Evolutionary conservation across 2,113 vertebrate genomes (phyloP).

Genomic region (Heliornis fulica): DNA sequence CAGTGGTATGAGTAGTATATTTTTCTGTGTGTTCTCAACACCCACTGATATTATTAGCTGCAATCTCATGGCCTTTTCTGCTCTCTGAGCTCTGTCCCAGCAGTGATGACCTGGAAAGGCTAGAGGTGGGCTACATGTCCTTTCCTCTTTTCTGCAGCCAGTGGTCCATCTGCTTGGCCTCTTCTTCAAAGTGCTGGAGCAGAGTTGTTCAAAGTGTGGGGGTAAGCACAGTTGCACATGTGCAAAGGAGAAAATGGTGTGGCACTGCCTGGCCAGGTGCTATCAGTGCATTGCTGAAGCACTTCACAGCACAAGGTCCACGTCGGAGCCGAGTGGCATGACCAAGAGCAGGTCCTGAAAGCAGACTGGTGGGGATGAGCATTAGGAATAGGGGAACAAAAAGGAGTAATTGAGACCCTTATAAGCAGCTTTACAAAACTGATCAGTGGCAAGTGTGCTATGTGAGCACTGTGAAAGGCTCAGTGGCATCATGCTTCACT

Average conservation of each 20-base stretch:
- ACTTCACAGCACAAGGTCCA: not conserved
- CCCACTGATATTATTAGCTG: not conserved
- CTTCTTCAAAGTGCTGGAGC: not conserved
- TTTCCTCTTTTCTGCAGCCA: not conserved
- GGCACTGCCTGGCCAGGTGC: not conserved
- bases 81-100: not conserved
- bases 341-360: not conserved
- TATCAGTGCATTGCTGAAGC: not conserved
- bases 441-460: not conserved
- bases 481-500: not conserved
- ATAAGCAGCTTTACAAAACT: not conserved
- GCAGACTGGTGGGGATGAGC: not conserved
- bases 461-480: not conserved
- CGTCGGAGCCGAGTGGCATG: rapidly evolving
- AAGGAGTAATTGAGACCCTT: not conserved
- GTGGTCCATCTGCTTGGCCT: not conserved
- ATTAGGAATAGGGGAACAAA: not conserved
- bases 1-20: not conserved
- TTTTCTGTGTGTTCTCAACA: not conserved
- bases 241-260: not conserved
- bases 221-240: not conserved
- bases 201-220: not conserved
- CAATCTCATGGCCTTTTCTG: not conserved
- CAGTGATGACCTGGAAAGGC: not conserved
- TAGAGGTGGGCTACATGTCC: not conserved